Conservation (phyloP, 2,797 vertebrate genomes). For the Pangasius larnaudii region DNA sequence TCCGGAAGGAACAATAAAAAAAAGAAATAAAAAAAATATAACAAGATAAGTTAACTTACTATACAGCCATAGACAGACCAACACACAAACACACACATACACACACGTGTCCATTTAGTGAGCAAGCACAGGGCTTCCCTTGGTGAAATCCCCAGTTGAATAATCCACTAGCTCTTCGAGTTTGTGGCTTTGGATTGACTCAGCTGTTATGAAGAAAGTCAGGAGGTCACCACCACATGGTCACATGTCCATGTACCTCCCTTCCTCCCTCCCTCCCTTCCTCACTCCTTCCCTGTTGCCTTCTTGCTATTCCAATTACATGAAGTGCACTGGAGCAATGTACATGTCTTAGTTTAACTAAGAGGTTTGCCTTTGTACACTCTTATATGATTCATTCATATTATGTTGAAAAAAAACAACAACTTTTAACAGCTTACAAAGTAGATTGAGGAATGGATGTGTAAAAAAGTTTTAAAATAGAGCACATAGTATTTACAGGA, state of each 20-base stretch:
- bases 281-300: conserved; percentile 4
- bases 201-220: conserved; percentile 47
- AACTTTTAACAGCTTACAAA: not conserved
- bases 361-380: not conserved
- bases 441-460: not conserved
- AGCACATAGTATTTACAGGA: not conserved
- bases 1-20: not conserved
- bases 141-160: conserved; percentile 24
- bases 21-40: not conserved
- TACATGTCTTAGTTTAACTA: not conserved
- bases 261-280: not conserved
- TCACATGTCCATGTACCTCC: conserved; percentile 65
- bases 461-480: not conserved
- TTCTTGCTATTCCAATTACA: conserved; percentile 41
- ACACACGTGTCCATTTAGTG: not conserved
- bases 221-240: conserved; percentile 57
- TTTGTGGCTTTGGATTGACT: conserved; percentile 38
- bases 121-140: not conserved
- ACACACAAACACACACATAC: conserved; percentile 10
- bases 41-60: conserved; percentile 24
- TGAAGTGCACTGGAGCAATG: conserved; percentile 10
- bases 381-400: not conserved
- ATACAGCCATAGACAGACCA: not conserved
- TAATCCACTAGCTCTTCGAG: conserved; percentile 45
- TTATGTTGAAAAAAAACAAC: not conserved